Percentiles rank a stretch among this genome's conserved stretches.
Conservation (phyloP, 2,113 vertebrate genomes). For the Spermophilus dauricus region DNA sequence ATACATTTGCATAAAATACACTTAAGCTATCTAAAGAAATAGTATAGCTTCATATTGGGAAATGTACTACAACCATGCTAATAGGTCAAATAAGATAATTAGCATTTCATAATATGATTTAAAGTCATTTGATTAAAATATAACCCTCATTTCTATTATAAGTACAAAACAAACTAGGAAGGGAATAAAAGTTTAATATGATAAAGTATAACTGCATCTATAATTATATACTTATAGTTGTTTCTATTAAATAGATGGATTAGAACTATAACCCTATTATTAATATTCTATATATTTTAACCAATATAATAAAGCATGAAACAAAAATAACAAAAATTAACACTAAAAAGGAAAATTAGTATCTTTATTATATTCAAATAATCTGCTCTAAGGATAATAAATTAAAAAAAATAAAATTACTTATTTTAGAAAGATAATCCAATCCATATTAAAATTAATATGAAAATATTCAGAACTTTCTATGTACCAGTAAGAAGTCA, state of each 20-base stretch:
- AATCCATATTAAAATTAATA: background rate
- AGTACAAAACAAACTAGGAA: background rate
- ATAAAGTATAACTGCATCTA: background rate
- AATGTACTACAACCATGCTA: background rate
- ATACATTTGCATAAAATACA: background rate
- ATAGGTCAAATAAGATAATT: constrained; percentile 34
- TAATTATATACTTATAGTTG: constrained; percentile 38
- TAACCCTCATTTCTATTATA: background rate
- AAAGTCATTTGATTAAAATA: constrained; percentile 54
- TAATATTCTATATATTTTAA: constrained; percentile 49
- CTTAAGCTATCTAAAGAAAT: background rate
- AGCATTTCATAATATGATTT: background rate
- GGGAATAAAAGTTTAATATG: constrained; percentile 20
- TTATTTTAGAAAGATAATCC: constrained; percentile 35
- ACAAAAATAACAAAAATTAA: constrained; percentile 12
- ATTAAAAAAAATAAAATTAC: background rate
- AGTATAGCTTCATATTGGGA: constrained; percentile 22
- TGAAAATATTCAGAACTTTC: constrained; percentile 19
- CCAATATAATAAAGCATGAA: constrained; percentile 6
- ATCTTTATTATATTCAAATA: background rate
- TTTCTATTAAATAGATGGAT: background rate
- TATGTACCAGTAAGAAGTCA: background rate
- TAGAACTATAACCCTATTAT: background rate
- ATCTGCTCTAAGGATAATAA: background rate
- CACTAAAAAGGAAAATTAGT: constrained; percentile 5